phyloP scores from a whole-genome alignment of 2,113 vertebrate species.

The Tympanuchus pallidicinctus region DNA sequence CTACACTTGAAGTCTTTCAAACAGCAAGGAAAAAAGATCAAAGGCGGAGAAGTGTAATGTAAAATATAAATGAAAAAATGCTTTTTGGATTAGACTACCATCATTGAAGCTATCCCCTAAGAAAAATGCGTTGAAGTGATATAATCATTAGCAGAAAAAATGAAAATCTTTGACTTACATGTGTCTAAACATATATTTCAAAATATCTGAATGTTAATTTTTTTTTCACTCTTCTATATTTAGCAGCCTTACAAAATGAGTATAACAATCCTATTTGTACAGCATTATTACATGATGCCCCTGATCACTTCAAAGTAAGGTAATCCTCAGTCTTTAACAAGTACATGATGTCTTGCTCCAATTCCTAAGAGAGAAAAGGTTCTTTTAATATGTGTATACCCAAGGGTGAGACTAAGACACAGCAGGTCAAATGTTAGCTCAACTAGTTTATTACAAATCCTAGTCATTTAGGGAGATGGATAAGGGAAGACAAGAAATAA shows the following conservation, averaged over 20 bases:
- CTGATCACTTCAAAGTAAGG: neutral
- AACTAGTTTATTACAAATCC: too few relatives aligned
- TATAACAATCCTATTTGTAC: neutral
- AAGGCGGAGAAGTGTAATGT: neutral
- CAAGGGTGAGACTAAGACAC: too few relatives aligned
- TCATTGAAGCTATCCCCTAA: neutral
- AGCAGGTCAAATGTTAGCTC: too few relatives aligned
- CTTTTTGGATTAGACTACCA: neutral
- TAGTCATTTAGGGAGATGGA: too few relatives aligned
- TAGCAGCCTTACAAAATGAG: neutral
- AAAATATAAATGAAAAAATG: neutral
- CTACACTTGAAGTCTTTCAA: neutral
- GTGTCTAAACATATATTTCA: neutral
- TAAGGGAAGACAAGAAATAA: too few relatives aligned
- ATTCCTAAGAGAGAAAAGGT: too few relatives aligned
- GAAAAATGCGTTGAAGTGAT: neutral
- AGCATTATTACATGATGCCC: neutral
- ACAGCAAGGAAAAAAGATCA: neutral
- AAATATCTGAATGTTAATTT: slow-evolving; percentile 20
- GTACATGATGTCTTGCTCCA: too few relatives aligned
- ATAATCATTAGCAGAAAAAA: neutral
- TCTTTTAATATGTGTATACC: too few relatives aligned
- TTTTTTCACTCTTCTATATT: neutral
- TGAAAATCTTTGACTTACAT: neutral
- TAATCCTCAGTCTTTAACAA: neutral